Evolutionary conservation across 2,797 vertebrate species (phyloP).

Genomic region (Kryptopterus vitreolus): DNA sequence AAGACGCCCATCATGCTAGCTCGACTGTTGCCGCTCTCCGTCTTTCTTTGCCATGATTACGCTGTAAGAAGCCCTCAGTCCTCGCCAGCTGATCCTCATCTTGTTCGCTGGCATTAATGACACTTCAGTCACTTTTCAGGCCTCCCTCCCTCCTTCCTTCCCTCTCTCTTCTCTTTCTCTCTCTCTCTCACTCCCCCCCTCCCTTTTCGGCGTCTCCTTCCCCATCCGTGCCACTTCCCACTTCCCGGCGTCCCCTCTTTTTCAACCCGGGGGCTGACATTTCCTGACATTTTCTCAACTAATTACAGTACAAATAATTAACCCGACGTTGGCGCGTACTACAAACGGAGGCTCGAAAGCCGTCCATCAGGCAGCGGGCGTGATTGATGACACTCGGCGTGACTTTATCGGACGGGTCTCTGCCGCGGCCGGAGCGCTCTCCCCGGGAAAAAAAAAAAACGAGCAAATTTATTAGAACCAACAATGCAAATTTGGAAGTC

Average conservation of each 20-base stretch:
- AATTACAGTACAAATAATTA: slow-evolving; percentile 99
- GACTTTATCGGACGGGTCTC: slow-evolving; percentile 99
- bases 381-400: slow-evolving; percentile 99
- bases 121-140: slow-evolving; percentile 99
- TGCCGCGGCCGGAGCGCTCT: slow-evolving; percentile 85
- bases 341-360: slow-evolving; percentile 99
- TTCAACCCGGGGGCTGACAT: slow-evolving; percentile 99
- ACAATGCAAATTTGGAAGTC: slow-evolving; percentile 99
- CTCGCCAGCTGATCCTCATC: slow-evolving; percentile 91
- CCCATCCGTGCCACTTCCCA: slow-evolving; percentile 3
- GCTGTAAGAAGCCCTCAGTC: slow-evolving; percentile 86
- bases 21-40: slow-evolving; percentile 76
- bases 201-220: slow-evolving; percentile 66
- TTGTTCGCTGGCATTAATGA: slow-evolving; percentile 99
- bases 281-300: slow-evolving; percentile 99
- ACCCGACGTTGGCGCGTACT: slow-evolving; percentile 97
- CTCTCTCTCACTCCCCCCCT: slow-evolving; percentile 62
- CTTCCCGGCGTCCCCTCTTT: slow-evolving; percentile 77
- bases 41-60: slow-evolving; percentile 83
- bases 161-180: too few relatives aligned
- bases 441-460: too few relatives aligned
- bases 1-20: slow-evolving; percentile 90
- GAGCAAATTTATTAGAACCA: slow-evolving; percentile 99
- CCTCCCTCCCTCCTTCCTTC: slow-evolving; percentile 42
- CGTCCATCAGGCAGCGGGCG: slow-evolving; percentile 90